These are phyloP conservation scores for Varroa destructor DNA, from an alignment of 1,140 invertebrate species.

Conservation along the genomic window DNA sequence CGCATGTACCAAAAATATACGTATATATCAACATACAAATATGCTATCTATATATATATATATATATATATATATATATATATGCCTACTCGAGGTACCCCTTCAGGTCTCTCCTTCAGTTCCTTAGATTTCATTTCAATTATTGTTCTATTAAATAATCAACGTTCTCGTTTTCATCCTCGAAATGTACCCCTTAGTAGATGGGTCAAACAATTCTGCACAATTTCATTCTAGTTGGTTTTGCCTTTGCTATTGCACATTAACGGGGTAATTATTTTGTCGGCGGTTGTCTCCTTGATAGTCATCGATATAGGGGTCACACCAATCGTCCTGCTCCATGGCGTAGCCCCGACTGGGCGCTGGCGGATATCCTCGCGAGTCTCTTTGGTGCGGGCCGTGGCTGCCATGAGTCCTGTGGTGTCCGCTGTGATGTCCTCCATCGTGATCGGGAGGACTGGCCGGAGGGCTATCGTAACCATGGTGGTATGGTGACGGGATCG, in stretches of 20 bases:
- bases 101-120: no score
- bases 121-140: no score
- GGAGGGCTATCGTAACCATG: slow-evolving; percentile 25
- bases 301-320: slow-evolving; percentile 24
- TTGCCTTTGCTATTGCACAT: slow-evolving; percentile 7
- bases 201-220: no score
- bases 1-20: no score
- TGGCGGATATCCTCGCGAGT: slow-evolving; percentile 14
- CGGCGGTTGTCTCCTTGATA: slow-evolving; percentile 9
- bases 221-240: neutral
- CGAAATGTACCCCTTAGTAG: no score
- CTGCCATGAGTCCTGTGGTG: neutral
- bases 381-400: slow-evolving; percentile 26
- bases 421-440: neutral
- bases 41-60: no score
- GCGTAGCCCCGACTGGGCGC: slow-evolving; percentile 26
- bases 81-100: no score
- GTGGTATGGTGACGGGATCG: neutral
- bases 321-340: slow-evolving; percentile 25
- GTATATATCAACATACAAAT: no score
- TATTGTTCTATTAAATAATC: no score
- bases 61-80: no score
- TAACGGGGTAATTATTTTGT: slow-evolving; percentile 25
- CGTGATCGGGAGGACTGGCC: slow-evolving; percentile 6
- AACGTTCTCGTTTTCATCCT: no score